phyloP scores from a whole-genome alignment of 2,888 invertebrate genomes.

The Drosophila mettleri region DNA sequence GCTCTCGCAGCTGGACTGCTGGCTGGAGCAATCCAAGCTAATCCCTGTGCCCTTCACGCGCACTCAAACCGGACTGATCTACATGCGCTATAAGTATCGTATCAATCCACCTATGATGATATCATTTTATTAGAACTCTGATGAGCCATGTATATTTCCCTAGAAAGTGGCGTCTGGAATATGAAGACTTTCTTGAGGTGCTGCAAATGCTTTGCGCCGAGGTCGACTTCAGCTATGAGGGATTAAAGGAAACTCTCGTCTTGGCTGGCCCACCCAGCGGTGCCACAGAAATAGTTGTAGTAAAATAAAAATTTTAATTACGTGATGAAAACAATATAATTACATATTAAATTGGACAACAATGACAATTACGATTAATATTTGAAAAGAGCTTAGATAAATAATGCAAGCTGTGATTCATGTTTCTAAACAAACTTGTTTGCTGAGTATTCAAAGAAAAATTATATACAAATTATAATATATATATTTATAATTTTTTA shows the following conservation, averaged over 20 bases:
- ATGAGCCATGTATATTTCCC: slow-evolving; percentile 7
- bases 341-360: slow-evolving; percentile 40
- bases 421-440: slow-evolving; percentile 10
- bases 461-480: not conserved
- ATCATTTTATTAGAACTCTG: slow-evolving; percentile 3
- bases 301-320: slow-evolving; percentile 54
- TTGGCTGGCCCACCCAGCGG: slow-evolving; percentile 57
- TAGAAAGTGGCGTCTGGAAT: slow-evolving; percentile 79
- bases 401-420: slow-evolving; percentile 9
- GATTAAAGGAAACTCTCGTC: slow-evolving; percentile 55
- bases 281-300: slow-evolving; percentile 45
- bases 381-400: not conserved
- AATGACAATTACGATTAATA: slow-evolving; percentile 32
- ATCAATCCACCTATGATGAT: not conserved
- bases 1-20: slow-evolving; percentile 73
- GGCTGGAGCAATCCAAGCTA: slow-evolving; percentile 72
- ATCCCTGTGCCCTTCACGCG: slow-evolving; percentile 60
- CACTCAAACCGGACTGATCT: slow-evolving; percentile 75
- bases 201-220: slow-evolving; percentile 53
- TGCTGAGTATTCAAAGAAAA: slow-evolving; percentile 37
- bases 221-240: slow-evolving; percentile 43
- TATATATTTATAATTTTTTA: not conserved
- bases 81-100: slow-evolving; percentile 78
- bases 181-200: slow-evolving; percentile 72
- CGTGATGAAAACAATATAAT: slow-evolving; percentile 17